Evolutionary conservation across 2,113 vertebrate genomes (phyloP), one percentile per base, ranked within the genome.

Genomic region (Aspiorhynchus laticeps): DNA sequence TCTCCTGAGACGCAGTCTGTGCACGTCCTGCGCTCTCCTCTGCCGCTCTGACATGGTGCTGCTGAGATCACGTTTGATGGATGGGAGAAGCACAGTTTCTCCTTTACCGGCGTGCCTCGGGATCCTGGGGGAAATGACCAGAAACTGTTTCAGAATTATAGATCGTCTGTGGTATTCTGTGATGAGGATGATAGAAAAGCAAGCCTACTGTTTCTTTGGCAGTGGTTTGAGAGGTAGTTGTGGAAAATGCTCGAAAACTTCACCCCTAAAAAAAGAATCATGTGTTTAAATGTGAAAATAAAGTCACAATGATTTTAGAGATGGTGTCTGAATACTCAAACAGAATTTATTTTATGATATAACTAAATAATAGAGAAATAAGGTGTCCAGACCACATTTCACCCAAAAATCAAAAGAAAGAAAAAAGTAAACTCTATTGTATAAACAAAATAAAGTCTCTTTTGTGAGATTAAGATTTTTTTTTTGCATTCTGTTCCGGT

Each of bases 141-240:
- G 8, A 26, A 80, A n/a, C 1, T 7, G 19, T 9, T 61, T 38
- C 46, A 19, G 6, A 46, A 24, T n/a, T n/a, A 43, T 5, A 9
- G 7, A 46, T 1, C 15, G 7, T 65, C 19, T 51, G 19, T 7
- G 12, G 24, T n/a, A 59, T 59, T 59, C 56, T 59, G 56, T 59
- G 8, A 10, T 59, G 19, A 21, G n/a, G 14, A 19, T n/a, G 38
- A 77, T 14, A 28, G 14, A 80, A 26, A 10, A 46, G 26, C 48
- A 2, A 73, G 91, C 93, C 91, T 89, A 93, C 92, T 90, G 90
- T 88, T 91, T 94, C 88, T 92, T 93, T 51, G 89, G 80, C 21
- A 87, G 11, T 6, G 88, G 56, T 88, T 91, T 92, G 21, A 73
- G n/a, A 9, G 90, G 36, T 10, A 93, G 78, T 87, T 88, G 92